Evolutionary conservation across 2,888 invertebrate species (phyloP).

Genomic region (Heliothis peltigera): DNA sequence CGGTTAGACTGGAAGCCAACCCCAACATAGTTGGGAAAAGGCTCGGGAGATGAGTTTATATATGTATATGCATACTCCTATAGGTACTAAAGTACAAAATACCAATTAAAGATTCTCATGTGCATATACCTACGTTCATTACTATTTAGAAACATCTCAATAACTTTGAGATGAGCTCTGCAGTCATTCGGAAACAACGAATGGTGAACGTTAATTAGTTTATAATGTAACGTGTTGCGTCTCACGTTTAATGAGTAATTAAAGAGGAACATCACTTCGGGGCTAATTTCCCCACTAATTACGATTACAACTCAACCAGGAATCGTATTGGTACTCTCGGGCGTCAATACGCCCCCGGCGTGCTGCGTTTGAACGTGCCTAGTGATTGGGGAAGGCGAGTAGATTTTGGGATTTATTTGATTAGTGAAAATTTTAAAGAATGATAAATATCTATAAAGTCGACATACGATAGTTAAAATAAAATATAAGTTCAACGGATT

Average conservation of each 20-base stretch:
- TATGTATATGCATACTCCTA: too few species aligned
- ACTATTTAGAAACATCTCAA: background rate
- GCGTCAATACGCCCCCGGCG: slow-evolving; percentile 79
- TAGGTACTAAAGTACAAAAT: too few species aligned
- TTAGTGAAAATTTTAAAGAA: too few species aligned
- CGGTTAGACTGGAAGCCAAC: too few species aligned
- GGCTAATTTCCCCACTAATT: slow-evolving; percentile 81
- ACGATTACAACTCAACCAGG: slow-evolving; percentile 77
- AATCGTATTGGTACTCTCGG: slow-evolving; percentile 68
- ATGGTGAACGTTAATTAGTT: slow-evolving; percentile 61
- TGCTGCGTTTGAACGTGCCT: slow-evolving; percentile 63
- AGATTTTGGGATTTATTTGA: background rate
- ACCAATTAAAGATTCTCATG: too few species aligned
- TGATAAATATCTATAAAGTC: too few species aligned
- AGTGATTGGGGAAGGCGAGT: slow-evolving; percentile 2
- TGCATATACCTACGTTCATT: too few species aligned
- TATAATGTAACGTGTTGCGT: slow-evolving; percentile 67
- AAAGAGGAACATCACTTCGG: slow-evolving; percentile 73
- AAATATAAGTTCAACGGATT: too few species aligned
- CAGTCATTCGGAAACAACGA: slow-evolving; percentile 29
- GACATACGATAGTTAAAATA: too few species aligned
- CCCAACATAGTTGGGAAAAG: too few species aligned
- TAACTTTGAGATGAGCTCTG: slow-evolving; percentile 9
- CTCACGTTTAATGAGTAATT: slow-evolving; percentile 73
- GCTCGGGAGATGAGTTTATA: too few species aligned